Evolutionary conservation across 2,113 vertebrate genomes (phyloP).

Genomic region (Canis aureus): DNA sequence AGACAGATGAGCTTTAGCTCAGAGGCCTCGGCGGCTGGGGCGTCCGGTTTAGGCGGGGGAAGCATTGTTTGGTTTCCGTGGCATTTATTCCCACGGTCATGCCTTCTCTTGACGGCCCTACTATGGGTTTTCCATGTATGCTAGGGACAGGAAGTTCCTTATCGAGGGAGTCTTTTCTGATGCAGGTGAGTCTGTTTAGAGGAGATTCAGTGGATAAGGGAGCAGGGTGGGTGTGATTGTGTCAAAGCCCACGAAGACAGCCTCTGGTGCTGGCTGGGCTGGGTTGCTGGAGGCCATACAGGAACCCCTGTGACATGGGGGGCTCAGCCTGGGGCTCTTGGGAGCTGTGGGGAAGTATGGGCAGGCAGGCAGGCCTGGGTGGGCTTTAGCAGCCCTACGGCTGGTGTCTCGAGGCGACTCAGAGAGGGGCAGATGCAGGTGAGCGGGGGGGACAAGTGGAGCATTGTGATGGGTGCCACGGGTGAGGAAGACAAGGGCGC

Average conservation of each 20-base stretch:
- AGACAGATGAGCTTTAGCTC: neutral
- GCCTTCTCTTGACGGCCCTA: neutral
- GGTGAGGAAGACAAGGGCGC: neutral
- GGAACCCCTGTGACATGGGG: fast-evolving
- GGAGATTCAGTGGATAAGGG: fast-evolving
- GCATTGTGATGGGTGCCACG: fast-evolving
- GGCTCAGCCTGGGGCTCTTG: neutral
- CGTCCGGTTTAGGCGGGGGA: fast-evolving
- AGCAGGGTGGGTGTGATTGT: fast-evolving
- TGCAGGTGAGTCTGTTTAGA: fast-evolving
- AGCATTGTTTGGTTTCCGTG: fast-evolving
- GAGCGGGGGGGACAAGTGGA: too few relatives aligned
- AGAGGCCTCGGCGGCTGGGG: neutral
- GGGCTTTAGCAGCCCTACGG: neutral
- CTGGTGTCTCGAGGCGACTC: neutral
- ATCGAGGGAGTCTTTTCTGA: neutral
- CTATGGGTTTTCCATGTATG: neutral
- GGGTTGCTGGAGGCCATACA: neutral
- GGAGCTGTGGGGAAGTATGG: neutral
- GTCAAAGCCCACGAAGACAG: too few relatives aligned
- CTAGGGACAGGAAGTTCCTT: neutral
- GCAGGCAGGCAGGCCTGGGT: fast-evolving
- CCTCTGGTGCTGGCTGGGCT: too few relatives aligned
- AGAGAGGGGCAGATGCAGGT: neutral
- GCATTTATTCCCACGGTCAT: neutral